Base-by-base conservation (phyloP, 2,113 vertebrate species). In the Sitta europaea region DNA sequence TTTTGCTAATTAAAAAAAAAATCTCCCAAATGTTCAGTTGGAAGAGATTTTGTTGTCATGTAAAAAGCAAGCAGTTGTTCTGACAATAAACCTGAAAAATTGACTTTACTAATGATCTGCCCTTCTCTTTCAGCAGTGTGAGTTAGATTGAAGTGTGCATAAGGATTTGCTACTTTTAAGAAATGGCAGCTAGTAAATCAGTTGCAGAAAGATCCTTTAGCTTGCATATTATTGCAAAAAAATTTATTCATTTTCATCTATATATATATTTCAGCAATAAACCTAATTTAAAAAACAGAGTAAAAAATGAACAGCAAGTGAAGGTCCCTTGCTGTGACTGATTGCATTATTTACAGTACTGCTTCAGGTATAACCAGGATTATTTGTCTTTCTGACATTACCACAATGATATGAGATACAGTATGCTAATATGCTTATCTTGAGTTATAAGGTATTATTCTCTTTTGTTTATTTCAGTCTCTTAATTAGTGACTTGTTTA, bases 311-410 rank as follows among this genome's bases (percentile, higher is more conserved):
- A 78, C 53, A 55, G 25, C 43, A 68, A 79, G 47, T 28, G 77
- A 42, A 94, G 62, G 68, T 70, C 74, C 74, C 51, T 90, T 96
- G 63, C 92, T 95, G 77, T 97, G 97, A 98, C 95, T 96, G 94
- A 98, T 98, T 97, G 45, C 82, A 70, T 96, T 97, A 88, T 86
- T 94, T 97, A 89, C 50, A 86, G 76, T 88, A 95, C 95, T 96
- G 91, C 87, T 97, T 98, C 94, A 97, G 95, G 95, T 97, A 67
- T 97, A 98, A 98, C 97, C 94, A 93, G 85, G 72, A 97, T 94
- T 97, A 97, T 98, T 98, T 98, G 77, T 98, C 96, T 98, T 97
- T 62, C 43, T 98, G 96, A 96, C 97, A 90, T 79, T 88, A 65
- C 92, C 91, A 90, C 75, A 92, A n/a, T 95, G 94, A 86, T 95